Evolutionary conservation across 2,113 vertebrate genomes (phyloP).

Genomic region (Todiramphus chloris): DNA sequence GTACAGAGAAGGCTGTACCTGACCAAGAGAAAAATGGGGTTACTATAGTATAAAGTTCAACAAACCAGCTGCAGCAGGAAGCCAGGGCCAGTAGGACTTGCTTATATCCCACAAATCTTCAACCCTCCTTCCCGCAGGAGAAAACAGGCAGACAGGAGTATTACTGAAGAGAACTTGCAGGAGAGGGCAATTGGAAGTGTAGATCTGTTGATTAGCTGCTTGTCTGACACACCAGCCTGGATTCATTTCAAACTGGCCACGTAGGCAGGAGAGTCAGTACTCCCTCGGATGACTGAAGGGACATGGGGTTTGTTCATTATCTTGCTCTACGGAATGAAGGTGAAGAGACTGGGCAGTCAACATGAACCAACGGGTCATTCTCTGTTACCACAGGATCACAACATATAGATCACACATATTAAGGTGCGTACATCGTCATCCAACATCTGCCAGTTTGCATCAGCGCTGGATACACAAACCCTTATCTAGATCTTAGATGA

Average conservation of each 20-base stretch:
- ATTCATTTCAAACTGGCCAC: not conserved
- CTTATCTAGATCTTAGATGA: not conserved
- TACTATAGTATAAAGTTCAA: not conserved
- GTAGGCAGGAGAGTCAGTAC: accelerated
- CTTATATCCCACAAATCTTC: not conserved
- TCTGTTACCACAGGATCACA: not conserved
- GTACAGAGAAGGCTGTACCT: not conserved
- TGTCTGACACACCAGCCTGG: not conserved
- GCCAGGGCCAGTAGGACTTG: not conserved
- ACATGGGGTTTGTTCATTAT: not conserved
- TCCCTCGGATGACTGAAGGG: not conserved
- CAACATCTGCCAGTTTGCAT: not conserved
- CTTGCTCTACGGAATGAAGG: not conserved
- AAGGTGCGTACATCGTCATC: not conserved
- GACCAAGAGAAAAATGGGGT: not conserved
- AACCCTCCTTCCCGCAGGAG: not conserved
- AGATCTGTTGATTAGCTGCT: not conserved
- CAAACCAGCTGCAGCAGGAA: not conserved
- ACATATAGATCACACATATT: not conserved
- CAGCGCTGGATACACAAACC: accelerated
- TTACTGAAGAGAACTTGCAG: not conserved
- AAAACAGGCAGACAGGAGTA: accelerated
- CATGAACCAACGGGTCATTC: not conserved
- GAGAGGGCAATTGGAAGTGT: not conserved
- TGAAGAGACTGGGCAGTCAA: not conserved